phyloP scores from a whole-genome alignment of 1,140 invertebrate species.

The Manduca sexta region DNA sequence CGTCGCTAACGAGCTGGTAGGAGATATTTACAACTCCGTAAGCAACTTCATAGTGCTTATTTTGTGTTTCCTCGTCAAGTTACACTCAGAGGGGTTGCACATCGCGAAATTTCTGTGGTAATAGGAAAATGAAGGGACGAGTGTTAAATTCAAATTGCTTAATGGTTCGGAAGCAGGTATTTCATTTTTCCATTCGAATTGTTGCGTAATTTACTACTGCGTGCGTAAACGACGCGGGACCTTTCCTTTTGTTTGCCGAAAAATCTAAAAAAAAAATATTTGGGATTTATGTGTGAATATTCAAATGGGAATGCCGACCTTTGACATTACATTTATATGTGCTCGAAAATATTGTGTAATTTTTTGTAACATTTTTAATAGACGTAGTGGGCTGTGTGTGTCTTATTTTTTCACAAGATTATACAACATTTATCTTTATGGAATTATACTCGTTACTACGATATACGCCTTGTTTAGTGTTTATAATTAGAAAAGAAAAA shows the following conservation, averaged over 20 bases:
- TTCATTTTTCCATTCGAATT: slow-evolving; percentile 71
- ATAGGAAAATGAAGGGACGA: slow-evolving; percentile 67
- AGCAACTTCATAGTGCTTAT: neutral
- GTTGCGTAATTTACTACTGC: slow-evolving; percentile 62
- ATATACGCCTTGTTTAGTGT: too few species aligned
- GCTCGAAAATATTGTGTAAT: too few species aligned
- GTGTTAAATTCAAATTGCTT: slow-evolving; percentile 71
- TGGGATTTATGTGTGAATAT: slow-evolving; percentile 1
- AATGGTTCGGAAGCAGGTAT: slow-evolving; percentile 67
- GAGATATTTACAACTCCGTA: too few species aligned
- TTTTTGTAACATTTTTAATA: too few species aligned
- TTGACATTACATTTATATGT: neutral
- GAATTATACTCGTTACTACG: too few species aligned
- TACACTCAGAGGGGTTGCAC: slow-evolving; percentile 15
- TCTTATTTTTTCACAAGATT: too few species aligned
- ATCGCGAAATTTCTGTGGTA: slow-evolving; percentile 42
- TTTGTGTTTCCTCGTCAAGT: neutral
- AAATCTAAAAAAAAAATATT: neutral
- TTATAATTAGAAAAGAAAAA: too few species aligned
- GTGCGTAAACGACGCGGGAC: slow-evolving; percentile 47
- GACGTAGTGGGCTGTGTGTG: too few species aligned
- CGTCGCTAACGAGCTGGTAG: too few species aligned
- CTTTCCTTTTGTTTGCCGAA: slow-evolving; percentile 46
- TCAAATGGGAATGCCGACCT: neutral
- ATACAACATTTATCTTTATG: too few species aligned